Conservation (phyloP, 2,113 vertebrate genomes). For the Anoplopoma fimbria region DNA sequence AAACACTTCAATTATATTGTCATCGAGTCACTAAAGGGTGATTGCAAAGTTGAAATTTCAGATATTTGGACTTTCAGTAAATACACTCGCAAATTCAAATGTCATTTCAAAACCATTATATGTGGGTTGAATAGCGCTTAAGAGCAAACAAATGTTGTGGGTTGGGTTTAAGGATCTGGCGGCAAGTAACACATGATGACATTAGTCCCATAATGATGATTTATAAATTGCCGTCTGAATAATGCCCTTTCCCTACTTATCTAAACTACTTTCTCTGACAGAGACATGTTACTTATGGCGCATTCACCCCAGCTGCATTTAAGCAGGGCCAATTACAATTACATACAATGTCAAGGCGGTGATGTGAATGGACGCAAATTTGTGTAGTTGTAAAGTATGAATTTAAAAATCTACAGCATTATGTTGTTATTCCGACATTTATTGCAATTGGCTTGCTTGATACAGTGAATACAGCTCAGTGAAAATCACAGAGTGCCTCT, state of each 20-base stretch:
- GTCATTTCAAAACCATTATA: background rate
- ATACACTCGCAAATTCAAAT: background rate
- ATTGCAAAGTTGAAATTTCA: no score
- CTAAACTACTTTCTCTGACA: background rate
- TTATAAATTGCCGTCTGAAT: background rate
- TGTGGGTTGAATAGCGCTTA: background rate
- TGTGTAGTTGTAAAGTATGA: no score
- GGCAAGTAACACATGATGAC: background rate
- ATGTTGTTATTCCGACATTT: no score
- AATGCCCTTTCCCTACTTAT: background rate
- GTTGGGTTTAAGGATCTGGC: background rate
- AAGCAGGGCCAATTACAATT: no score
- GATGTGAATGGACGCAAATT: no score
- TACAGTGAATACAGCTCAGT: no score
- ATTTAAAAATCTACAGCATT: no score
- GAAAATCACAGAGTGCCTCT: no score
- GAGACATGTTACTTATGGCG: background rate
- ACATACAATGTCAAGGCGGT: no score
- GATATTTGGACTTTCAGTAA: background rate
- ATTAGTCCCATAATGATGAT: background rate
- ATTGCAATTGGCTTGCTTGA: no score
- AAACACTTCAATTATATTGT: background rate
- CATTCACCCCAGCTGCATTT: no score
- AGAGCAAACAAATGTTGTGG: background rate
- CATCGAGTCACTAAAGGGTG: no score